Base-by-base conservation (phyloP, 2,113 vertebrate genomes). In the Craseonycteris thonglongyai region DNA sequence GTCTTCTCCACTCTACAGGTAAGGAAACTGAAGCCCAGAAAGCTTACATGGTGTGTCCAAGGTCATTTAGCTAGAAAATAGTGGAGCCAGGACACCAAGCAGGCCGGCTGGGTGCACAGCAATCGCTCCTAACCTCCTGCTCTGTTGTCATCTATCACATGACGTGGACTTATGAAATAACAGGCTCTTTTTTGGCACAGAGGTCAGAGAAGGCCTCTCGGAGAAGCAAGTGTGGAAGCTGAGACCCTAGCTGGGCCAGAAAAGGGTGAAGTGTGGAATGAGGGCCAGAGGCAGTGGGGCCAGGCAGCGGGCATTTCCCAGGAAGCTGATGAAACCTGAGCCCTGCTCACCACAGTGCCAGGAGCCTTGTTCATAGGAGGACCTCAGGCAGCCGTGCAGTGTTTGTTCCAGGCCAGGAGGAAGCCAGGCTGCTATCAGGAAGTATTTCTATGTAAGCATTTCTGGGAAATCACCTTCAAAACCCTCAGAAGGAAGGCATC, bases 401-500 rank as follows among this genome's bases (percentile, higher is more conserved):
- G 35, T 51, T 19, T n/a, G n/a, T n/a, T 30, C 42, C 26, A 12
- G 66, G 28, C 7, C 11, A 93, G 45, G 68, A 69, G 18, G 7
- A 9, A 58, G 69, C 51, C 79, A 26, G n/a, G 51, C 61, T 5
- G 7, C 18, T 74, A 21, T 69, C 47, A 33, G 78, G 33, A 80
- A 86, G 38, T 35, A 26, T 58, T 24, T 59, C 35, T 61, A 30
- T 42, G 33, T 28, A 81, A 90, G 42, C 40, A 1, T 74, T 90
- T 89, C 58, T 83, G 95, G 90, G 90, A 92, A 95, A 54, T 0
- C 2, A 11, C 30, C 18, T 68, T 65, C 16, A 19, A 85, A 63
- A 54, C 1, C 56, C 66, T 93, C 65, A 72, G 58, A 47, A 92
- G 81, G 75, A 93, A 88, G 79, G 75, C 90, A 88, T 90, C 59